Evolutionary conservation across 2,113 vertebrate genomes (phyloP).

Genomic region (Vanacampus margaritifer): DNA sequence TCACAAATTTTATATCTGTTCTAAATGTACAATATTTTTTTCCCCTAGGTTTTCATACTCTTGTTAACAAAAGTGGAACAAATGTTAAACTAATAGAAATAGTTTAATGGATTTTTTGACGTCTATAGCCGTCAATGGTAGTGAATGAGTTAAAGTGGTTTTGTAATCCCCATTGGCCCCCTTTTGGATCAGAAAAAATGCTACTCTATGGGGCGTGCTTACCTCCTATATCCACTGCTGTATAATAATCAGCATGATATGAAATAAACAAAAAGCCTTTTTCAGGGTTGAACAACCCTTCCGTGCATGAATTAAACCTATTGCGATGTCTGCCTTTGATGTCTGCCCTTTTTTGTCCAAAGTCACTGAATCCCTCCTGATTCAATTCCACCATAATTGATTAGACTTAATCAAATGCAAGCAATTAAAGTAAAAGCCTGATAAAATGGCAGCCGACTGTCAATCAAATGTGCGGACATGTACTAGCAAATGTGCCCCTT

Average conservation of each 20-base stretch:
- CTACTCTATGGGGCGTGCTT: neutral
- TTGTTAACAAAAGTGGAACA: no score
- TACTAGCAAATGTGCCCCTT: conserved; percentile 84
- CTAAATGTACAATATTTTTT: no score
- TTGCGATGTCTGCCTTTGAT: conserved; percentile 39
- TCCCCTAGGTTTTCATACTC: no score
- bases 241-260: neutral
- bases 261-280: neutral
- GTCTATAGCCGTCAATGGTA: no score
- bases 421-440: conserved; percentile 96
- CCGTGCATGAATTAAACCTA: conserved; percentile 44
- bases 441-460: conserved; percentile 79
- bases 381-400: conserved; percentile 79
- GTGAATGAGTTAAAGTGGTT: no score
- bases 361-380: conserved; percentile 62
- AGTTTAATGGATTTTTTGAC: no score
- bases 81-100: no score
- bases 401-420: conserved; percentile 86
- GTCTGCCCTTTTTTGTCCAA: conserved; percentile 31
- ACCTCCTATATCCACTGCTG: neutral
- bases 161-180: no score
- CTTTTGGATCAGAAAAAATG: neutral
- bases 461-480: conserved; percentile 80
- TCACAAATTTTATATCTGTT: no score
- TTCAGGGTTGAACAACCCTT: conserved; percentile 13